A percentile compares a stretch with the other conserved stretches of the same genome.
Conservation (phyloP, 2,113 vertebrate genomes). For the Aramus guarauna region DNA sequence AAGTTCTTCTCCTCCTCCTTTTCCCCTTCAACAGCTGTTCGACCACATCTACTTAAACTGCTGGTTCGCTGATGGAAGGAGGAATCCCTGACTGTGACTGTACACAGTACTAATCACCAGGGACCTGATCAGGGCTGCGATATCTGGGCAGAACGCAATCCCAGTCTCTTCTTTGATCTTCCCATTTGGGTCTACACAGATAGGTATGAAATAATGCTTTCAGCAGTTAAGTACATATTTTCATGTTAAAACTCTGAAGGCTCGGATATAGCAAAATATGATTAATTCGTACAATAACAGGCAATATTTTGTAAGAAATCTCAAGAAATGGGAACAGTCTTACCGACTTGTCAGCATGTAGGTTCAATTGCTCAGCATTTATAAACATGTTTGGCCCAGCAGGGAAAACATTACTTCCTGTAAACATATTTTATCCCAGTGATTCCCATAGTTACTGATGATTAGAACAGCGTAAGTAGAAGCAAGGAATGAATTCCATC, state of each 20-base stretch:
- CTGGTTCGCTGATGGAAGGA: not conserved
- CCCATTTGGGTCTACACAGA: not conserved
- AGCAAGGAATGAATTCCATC: not conserved
- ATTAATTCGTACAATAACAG: not conserved
- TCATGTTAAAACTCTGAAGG: not conserved
- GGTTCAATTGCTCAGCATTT: not conserved
- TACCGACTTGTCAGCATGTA: not conserved
- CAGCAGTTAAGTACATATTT: not conserved
- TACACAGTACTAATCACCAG: not conserved
- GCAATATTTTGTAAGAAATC: not conserved
- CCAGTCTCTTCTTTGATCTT: not conserved
- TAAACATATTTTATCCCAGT: not conserved
- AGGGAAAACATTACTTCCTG: not conserved
- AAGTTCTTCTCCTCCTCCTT: not conserved
- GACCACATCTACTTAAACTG: not conserved
- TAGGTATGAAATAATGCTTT: not conserved
- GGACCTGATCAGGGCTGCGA: not conserved
- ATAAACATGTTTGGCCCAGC: not conserved
- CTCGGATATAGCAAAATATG: not conserved
- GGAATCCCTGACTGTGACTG: not conserved
- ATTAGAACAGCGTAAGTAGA: not conserved
- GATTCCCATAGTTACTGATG: not conserved
- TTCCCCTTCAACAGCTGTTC: not conserved
- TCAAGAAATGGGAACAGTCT: not conserved
- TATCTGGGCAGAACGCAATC: not conserved